Evolutionary conservation across 2,888 invertebrate species (phyloP).

Genomic region (Hemaris fuciformis): DNA sequence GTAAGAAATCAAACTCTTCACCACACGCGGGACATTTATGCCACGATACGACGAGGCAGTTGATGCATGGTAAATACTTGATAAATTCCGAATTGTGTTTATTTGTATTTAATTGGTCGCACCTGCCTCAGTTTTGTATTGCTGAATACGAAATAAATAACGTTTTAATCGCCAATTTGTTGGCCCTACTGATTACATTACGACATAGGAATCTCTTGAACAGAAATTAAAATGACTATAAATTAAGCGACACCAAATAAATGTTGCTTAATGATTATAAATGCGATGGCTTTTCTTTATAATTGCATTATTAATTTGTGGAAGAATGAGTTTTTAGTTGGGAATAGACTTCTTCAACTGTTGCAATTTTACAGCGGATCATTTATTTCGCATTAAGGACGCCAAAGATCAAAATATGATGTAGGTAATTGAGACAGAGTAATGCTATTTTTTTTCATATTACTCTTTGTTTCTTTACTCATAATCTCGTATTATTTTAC

Average conservation of each 20-base stretch:
- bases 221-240: not conserved
- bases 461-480: no score
- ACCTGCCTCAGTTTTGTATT: not conserved
- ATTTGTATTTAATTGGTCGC: not conserved
- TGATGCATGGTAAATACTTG: no score
- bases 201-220: not conserved
- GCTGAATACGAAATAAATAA: not conserved
- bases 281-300: not conserved
- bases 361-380: no score
- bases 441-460: no score
- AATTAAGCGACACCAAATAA: not conserved
- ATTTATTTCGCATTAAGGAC: no score
- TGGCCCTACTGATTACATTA: constrained; percentile 1
- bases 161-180: constrained; percentile 4
- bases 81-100: not conserved
- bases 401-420: no score
- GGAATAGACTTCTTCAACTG: no score
- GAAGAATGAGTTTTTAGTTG: not conserved
- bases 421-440: no score
- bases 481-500: no score
- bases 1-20: no score
- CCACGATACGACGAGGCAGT: no score
- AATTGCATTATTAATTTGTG: not conserved
- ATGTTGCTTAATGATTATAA: not conserved
- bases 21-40: no score